Base-by-base conservation (phyloP, 2,113 vertebrate genomes). In the Vicugna pacos region DNA sequence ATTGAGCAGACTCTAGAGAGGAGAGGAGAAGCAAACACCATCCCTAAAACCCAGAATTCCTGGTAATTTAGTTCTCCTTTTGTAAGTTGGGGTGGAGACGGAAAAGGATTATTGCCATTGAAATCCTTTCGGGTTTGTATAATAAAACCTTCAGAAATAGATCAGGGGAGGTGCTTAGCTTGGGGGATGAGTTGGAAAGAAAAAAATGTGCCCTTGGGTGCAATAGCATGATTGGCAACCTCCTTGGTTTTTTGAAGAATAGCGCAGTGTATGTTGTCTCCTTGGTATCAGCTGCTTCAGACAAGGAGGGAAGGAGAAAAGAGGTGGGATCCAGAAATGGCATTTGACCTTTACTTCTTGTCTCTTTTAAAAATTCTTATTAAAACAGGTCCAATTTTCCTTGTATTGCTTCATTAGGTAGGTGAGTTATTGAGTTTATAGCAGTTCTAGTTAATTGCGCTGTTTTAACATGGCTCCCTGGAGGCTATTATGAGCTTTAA, bases 381-480 rank as follows among this genome's bases (percentile, higher is more conserved):
- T 97, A 96, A 98, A 95, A 91, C 72, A 92, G 98, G 96, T 93
- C 96, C 95, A 98, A 77, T 98, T 98, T 97, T 97, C 98, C 97
- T 98, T 95, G 98, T 96, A 97, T 97, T 98, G 98, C 98, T 97
- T 98, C 96, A 19, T 96, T 98, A 98, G 97, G 96, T 98, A 98
- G 93, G 97, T 98, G 98, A 98, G 97, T 98, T 98, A 92, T 96
- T 97, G 98, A 97, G 96, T 98, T 98, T 97, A 86, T 96, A 97
- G 97, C 17, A 70, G 95, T 70, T 96, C 95, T 96, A 98, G 97
- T 98, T 98, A 98, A 98, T 98, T 97, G 98, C 93, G 95, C 97
- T 92, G 91, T 98, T 98, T 97, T 86, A 93, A 8, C 94, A 84
- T 96, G 89, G 85, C 84, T 96, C 97, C 98, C 92, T 73, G 96